Percentiles rank a stretch among this genome's conserved stretches.
These are phyloP conservation scores for Plebejus melissa DNA, from an alignment of 2,888 invertebrate species.

Conservation along the genomic window DNA sequence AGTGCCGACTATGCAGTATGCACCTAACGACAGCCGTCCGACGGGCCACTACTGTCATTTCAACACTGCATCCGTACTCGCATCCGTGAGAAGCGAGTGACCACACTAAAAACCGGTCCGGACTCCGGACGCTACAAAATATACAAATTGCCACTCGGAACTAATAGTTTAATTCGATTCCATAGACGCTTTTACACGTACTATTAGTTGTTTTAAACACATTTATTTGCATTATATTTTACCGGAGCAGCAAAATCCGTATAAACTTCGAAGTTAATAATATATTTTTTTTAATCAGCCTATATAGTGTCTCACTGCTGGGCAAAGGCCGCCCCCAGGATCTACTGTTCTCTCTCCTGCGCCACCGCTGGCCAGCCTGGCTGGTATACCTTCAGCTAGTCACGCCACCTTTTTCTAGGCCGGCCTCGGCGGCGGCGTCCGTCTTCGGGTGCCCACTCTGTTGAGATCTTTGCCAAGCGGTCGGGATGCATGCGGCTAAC, in stretches of 20 bases:
- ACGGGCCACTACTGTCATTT: not conserved
- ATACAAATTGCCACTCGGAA: conserved; percentile 20
- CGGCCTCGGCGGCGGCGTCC: too few species aligned
- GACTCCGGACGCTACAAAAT: conserved; percentile 15
- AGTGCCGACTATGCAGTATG: not conserved
- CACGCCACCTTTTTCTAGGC: too few species aligned
- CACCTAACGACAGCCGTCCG: not conserved
- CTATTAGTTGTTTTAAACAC: not conserved
- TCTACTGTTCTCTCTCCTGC: too few species aligned
- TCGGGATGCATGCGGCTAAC: too few species aligned
- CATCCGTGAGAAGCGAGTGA: conserved; percentile 16
- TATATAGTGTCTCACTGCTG: too few species aligned
- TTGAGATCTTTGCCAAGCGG: too few species aligned
- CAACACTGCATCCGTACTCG: not conserved
- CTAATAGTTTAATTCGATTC: conserved; percentile 25
- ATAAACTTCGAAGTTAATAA: not conserved
- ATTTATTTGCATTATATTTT: conserved; percentile 3
- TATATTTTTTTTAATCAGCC: too few species aligned
- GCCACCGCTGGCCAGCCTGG: too few species aligned
- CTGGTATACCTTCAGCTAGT: too few species aligned
- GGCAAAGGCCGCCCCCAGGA: too few species aligned
- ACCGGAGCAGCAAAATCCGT: not conserved
- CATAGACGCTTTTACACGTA: conserved; percentile 17
- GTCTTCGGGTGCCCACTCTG: too few species aligned
- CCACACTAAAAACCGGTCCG: conserved; percentile 11